These are phyloP conservation scores for Bettongia penicillata DNA, from an alignment of 2,113 vertebrate species.

Conservation along the genomic window DNA sequence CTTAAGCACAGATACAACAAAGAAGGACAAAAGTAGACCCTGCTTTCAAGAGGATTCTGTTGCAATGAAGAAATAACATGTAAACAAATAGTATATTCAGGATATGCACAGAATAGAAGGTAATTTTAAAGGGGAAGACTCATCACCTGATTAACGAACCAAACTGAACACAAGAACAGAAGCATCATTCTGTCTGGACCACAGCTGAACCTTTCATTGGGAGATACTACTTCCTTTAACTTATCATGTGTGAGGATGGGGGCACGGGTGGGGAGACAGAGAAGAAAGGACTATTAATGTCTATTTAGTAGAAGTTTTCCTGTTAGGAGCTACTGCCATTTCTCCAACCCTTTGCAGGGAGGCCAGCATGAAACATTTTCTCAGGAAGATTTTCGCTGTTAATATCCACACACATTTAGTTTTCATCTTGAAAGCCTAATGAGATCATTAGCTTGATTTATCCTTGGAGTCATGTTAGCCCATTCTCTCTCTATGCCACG, in stretches of 20 bases:
- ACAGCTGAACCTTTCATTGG: not conserved
- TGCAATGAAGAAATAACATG: not conserved
- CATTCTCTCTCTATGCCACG: slow-evolving; percentile 28
- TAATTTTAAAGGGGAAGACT: not conserved
- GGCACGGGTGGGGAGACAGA: not conserved
- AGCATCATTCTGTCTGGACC: not conserved
- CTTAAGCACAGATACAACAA: not conserved
- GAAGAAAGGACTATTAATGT: not conserved
- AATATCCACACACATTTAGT: slow-evolving; percentile 58
- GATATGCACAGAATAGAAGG: not conserved
- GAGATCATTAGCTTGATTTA: slow-evolving; percentile 67
- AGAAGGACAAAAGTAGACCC: not conserved
- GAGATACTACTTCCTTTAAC: not conserved
- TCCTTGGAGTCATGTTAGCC: slow-evolving; percentile 44
- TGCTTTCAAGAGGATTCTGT: not conserved
- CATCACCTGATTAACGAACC: not conserved
- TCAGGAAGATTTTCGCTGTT: slow-evolving; percentile 42
- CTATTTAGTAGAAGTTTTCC: not conserved
- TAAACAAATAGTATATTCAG: not conserved
- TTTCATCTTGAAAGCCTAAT: slow-evolving; percentile 68
- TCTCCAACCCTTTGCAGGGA: not conserved
- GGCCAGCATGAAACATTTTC: not conserved
- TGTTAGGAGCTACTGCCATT: not conserved
- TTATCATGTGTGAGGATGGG: not conserved
- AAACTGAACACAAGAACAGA: not conserved